Base-by-base conservation (phyloP, 2,888 invertebrate genomes). In the Hemaris fuciformis region DNA sequence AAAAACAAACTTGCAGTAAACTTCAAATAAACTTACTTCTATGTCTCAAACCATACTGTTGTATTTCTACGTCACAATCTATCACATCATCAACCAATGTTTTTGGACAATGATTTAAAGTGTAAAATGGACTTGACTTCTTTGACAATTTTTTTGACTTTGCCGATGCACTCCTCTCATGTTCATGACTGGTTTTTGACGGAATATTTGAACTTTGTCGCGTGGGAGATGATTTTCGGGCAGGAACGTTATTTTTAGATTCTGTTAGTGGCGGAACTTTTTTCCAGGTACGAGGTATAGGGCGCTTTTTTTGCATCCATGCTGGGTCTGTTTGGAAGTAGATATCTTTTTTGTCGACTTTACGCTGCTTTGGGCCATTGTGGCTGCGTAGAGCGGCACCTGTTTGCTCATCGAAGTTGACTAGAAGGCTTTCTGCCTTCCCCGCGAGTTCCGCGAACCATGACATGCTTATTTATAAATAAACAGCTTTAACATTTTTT, bases 401-500 rank as follows among this genome's bases (percentile, higher is more conserved):
- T 23, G 96, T 96, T 80, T 95, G 95, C 75, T 96, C 94, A 74
- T 97, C 96, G 23, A 97, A 84, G 76, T 95, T 95, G 75, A 96
- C 96, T 20, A 97, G 90, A 63, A 97, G 93, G 75, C 93, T 94
- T 78, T 96, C 96, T 13, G 96, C 96, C 81, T 94, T 96, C 27
- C 95, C 96, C 64, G 96, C 96, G 62, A 96, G 88, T 65, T 94
- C 96, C 65, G 94, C 91, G 63, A 96, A 93, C 96, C 96, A 96
- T 68, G 96, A 94, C 95, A 96, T 96, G 81, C 81, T 45, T 46
- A 57, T 27, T 46, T 20, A 13, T 42, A 60, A 46, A 58, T 42
- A 27, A 27, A 20, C 13, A 53, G 8, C 48, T 53, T 23, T 22
- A 41, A 41, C 23, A 15, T 45, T 20, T 8, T n/a, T 53, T 53